These are phyloP conservation scores for Nerophis ophidion DNA, from an alignment of 2,113 vertebrate species.

Conservation along the genomic window DNA sequence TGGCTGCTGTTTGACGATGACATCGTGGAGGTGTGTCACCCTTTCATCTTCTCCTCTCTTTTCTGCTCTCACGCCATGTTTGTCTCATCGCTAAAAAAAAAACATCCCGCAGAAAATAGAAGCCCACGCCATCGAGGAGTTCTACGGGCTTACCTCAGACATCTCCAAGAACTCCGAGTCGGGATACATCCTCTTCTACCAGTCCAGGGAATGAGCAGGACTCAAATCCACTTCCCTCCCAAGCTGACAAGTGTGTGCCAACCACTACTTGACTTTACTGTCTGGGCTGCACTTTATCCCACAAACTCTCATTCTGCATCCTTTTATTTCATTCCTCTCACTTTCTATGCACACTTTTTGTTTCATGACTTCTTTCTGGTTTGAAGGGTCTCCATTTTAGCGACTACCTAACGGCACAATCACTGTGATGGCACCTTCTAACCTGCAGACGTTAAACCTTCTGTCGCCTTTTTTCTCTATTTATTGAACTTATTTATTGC, in stretches of 20 bases:
- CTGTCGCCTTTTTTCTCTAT: constrained; percentile 19
- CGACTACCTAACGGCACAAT: too few species aligned
- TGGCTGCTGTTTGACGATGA: constrained; percentile 97
- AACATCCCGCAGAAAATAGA: constrained; percentile 87
- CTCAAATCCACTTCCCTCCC: constrained; percentile 6
- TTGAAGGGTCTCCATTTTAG: too few species aligned
- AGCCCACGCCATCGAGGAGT: constrained; percentile 97
- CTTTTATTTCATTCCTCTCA: too few species aligned
- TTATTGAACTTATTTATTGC: constrained; percentile 56
- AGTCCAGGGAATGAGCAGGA: constrained; percentile 87
- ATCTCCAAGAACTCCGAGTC: constrained; percentile 99
- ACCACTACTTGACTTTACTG: constrained; percentile 29
- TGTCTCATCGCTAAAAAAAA: neutral
- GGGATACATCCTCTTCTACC: constrained; percentile 98
- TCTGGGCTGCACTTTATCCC: constrained; percentile 73
- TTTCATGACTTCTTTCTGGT: too few species aligned
- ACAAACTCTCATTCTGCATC: too few species aligned
- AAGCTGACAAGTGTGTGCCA: constrained; percentile 52
- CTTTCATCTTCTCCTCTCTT: neutral
- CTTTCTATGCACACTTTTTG: too few species aligned
- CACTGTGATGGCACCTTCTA: too few species aligned
- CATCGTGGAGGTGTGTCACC: constrained; percentile 89
- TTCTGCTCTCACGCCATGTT: constrained; percentile 14
- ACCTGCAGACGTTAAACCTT: too few species aligned
- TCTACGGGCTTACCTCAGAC: constrained; percentile 96